A percentile compares a stretch with the other conserved stretches of the same genome.
phyloP scores from a whole-genome alignment of 2,888 invertebrate genomes.

The Rutpela maculata region DNA sequence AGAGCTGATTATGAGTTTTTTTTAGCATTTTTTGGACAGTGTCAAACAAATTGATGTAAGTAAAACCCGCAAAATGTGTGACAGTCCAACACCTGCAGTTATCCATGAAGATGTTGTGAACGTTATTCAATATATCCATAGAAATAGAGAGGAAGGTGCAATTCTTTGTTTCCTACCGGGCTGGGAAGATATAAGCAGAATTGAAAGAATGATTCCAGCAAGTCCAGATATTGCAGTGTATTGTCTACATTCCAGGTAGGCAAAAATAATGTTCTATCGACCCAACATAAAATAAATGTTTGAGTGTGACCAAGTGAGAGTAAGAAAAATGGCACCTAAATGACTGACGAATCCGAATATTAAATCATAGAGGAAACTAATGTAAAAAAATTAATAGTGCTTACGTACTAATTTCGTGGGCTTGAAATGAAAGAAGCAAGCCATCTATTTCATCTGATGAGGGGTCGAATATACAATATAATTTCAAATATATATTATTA shows the following conservation, averaged over 20 bases:
- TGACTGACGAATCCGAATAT: too few species aligned
- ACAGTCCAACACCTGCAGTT: conserved; percentile 72
- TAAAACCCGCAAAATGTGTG: conserved; percentile 69
- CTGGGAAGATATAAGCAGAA: conserved; percentile 81
- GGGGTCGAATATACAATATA: too few species aligned
- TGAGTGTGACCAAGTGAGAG: too few species aligned
- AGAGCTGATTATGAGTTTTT: background rate
- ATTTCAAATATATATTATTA: too few species aligned
- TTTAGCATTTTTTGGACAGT: conserved; percentile 75
- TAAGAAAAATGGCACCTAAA: too few species aligned
- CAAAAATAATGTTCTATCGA: background rate
- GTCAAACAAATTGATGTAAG: conserved; percentile 67
- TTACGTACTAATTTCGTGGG: too few species aligned
- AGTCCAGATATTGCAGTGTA: conserved; percentile 60
- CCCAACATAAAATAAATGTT: too few species aligned
- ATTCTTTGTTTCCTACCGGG: conserved; percentile 86
- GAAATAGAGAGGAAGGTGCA: conserved; percentile 78
- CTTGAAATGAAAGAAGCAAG: too few species aligned
- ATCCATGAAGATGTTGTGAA: conserved; percentile 75
- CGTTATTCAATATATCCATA: conserved; percentile 78
- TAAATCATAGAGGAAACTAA: too few species aligned
- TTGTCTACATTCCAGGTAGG: conserved; percentile 59
- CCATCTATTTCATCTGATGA: too few species aligned
- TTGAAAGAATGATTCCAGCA: conserved; percentile 71
- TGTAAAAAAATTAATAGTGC: too few species aligned